Evolutionary conservation across 2,888 invertebrate genomes (phyloP).

Genomic region (Brachylomia viminalis): DNA sequence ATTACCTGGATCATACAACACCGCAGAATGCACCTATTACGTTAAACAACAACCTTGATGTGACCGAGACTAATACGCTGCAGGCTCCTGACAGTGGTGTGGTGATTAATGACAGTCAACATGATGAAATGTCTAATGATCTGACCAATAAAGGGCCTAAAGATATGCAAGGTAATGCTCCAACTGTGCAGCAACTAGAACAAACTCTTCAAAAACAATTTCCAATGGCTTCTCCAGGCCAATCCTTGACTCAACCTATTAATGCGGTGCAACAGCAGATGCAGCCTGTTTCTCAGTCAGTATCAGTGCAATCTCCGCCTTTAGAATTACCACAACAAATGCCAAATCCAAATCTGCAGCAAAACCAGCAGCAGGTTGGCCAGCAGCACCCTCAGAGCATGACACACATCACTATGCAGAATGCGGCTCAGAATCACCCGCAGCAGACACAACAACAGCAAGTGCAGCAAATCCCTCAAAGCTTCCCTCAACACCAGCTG

Average conservation of each 20-base stretch:
- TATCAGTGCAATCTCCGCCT: conserved; percentile 89
- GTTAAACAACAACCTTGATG: conserved; percentile 88
- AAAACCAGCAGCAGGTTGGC: conserved; percentile 85
- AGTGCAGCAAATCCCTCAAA: conserved; percentile 89
- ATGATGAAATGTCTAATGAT: conserved; percentile 88
- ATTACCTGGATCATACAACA: conserved; percentile 96
- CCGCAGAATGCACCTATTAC: conserved; percentile 88
- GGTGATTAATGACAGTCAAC: conserved; percentile 88
- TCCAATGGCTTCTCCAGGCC: conserved; percentile 89
- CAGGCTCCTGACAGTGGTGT: conserved; percentile 89
- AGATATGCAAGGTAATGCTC: conserved; percentile 86
- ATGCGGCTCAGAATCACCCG: conserved; percentile 81
- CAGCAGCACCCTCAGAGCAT: conserved; percentile 89
- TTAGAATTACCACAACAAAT: conserved; percentile 89
- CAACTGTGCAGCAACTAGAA: conserved; percentile 86
- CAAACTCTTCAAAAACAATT: conserved; percentile 89
- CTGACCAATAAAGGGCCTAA: conserved; percentile 87
- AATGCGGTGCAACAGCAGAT: conserved; percentile 87
- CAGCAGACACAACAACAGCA: conserved; percentile 86
- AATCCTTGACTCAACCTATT: conserved; percentile 88
- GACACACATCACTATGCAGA: conserved; percentile 89
- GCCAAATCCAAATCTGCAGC: conserved; percentile 85
- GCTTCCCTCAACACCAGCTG: conserved; percentile 89
- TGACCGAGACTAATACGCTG: conserved; percentile 81
- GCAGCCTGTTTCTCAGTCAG: conserved; percentile 83